Percentiles rank a stretch among this genome's conserved stretches.
Evolutionary conservation across 2,113 vertebrate species (phyloP).

Genomic region (Ursus arctos): DNA sequence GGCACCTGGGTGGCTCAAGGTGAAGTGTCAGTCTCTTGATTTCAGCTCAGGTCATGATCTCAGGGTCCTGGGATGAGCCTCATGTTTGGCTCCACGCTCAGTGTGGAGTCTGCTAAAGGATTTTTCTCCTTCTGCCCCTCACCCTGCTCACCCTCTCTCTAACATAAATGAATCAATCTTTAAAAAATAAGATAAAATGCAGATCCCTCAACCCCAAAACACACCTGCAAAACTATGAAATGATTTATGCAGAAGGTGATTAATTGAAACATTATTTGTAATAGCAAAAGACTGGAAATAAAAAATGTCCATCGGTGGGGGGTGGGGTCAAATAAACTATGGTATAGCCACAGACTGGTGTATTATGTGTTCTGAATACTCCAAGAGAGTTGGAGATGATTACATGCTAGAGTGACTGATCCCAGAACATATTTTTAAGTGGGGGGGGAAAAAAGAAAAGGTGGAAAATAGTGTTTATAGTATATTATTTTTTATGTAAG

Average conservation of each 20-base stretch:
- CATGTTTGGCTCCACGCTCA: neutral
- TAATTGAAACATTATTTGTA: neutral
- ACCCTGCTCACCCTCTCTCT: neutral
- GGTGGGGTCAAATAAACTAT: neutral
- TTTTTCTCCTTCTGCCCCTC: neutral
- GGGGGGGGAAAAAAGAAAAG: neutral
- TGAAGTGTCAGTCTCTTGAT: neutral
- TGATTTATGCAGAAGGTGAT: neutral
- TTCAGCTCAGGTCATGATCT: neutral
- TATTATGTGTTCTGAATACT: neutral
- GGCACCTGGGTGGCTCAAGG: neutral
- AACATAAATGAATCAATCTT: neutral
- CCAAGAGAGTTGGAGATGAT: neutral
- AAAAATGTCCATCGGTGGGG: neutral
- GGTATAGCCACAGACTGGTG: neutral
- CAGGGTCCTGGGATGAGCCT: neutral
- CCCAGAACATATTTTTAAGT: neutral
- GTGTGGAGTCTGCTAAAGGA: neutral
- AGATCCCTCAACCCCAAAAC: conserved; percentile 24
- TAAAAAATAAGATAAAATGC: neutral
- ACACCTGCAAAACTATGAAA: conserved; percentile 20
- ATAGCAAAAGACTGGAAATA: neutral
- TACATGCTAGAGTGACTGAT: neutral
- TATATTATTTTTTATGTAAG: neutral
- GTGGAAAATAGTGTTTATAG: neutral